A percentile compares a stretch with the other conserved stretches of the same genome.
These are phyloP conservation scores for Archips crataeganus DNA, from an alignment of 2,888 invertebrate genomes.

Conservation along the genomic window DNA sequence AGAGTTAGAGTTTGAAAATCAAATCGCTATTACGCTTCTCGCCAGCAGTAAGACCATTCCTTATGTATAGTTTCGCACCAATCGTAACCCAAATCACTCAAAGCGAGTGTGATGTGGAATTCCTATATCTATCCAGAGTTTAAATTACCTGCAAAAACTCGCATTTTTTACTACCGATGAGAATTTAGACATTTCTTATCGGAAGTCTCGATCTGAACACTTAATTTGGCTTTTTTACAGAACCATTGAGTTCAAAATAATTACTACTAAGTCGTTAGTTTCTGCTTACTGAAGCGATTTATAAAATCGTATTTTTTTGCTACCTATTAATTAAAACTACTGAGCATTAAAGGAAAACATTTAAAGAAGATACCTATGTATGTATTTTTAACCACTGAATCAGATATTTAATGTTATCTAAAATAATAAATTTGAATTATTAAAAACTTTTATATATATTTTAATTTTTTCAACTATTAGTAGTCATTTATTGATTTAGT, in stretches of 20 bases:
- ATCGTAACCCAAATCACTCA: slow-evolving; percentile 21
- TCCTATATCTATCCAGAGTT: slow-evolving; percentile 20
- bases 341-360: background rate
- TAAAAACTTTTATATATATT: too few species aligned
- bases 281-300: too few species aligned
- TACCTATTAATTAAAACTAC: background rate
- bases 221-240: slow-evolving; percentile 8
- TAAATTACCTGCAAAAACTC: slow-evolving; percentile 21
- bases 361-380: background rate
- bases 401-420: too few species aligned
- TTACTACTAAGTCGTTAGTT: background rate
- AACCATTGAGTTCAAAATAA: background rate
- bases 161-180: slow-evolving; percentile 21
- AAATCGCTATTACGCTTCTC: background rate
- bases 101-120: slow-evolving; percentile 32
- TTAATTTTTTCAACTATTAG: too few species aligned
- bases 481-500: too few species aligned
- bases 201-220: slow-evolving; percentile 15
- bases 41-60: background rate
- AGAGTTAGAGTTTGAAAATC: too few species aligned
- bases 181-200: slow-evolving; percentile 27
- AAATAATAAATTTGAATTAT: too few species aligned
- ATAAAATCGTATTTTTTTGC: too few species aligned
- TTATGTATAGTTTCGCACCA: background rate
- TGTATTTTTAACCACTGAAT: background rate